Conservation (phyloP, 2,888 invertebrate genomes). For the Camptogramma bilineatum region DNA sequence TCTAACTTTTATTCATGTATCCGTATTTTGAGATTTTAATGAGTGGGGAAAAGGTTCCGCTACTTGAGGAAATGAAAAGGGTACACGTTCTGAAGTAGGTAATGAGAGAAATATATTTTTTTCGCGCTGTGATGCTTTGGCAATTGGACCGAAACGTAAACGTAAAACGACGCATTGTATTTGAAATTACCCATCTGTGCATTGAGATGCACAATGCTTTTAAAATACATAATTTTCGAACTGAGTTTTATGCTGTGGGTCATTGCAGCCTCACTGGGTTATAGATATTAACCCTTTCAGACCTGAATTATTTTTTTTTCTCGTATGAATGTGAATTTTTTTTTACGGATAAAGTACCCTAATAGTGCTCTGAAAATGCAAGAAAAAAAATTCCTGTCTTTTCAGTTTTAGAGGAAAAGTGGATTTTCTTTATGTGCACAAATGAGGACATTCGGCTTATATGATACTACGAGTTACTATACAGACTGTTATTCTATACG, state of each 20-base stretch:
- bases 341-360: too few relatives aligned
- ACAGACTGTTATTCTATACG: too few relatives aligned
- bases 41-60: constrained; percentile 15
- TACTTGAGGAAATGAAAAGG: constrained; percentile 4
- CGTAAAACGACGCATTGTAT: neutral
- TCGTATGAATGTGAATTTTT: too few relatives aligned
- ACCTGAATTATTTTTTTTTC: too few relatives aligned
- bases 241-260: neutral
- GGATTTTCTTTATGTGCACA: too few relatives aligned
- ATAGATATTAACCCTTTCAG: too few relatives aligned
- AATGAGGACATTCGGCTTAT: too few relatives aligned
- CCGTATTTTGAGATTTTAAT: constrained; percentile 28
- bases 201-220: neutral
- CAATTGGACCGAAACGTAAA: neutral
- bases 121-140: neutral
- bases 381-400: too few relatives aligned
- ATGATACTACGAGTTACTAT: too few relatives aligned
- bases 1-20: constrained; percentile 28
- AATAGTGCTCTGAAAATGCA: too few relatives aligned
- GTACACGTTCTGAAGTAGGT: neutral
- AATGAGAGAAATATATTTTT: neutral
- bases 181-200: neutral
- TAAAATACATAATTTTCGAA: neutral
- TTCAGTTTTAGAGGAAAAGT: too few relatives aligned
- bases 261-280: neutral